Conservation (phyloP, 2,797 vertebrate species). For the Okamejei kenojei region DNA sequence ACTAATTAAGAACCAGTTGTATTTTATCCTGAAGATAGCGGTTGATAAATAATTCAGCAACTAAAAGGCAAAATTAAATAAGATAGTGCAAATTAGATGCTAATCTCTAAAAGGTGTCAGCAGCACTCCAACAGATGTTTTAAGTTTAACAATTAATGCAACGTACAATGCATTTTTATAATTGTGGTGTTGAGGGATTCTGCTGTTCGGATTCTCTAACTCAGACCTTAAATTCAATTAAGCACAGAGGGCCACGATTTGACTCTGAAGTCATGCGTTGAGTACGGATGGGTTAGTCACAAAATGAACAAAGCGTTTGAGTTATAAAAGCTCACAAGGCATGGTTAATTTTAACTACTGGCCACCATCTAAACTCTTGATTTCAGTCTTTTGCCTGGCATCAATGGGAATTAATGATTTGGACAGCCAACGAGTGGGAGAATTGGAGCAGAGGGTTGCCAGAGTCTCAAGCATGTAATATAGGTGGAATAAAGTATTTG, state of each 20-base stretch:
- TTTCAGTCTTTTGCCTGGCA: background rate
- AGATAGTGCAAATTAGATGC: constrained; percentile 22
- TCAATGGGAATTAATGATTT: background rate
- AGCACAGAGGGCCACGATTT: background rate
- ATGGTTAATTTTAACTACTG: background rate
- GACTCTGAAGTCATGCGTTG: background rate
- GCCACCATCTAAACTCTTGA: background rate
- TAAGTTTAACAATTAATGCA: constrained; percentile 6
- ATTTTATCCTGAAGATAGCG: constrained; percentile 25
- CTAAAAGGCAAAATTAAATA: constrained; percentile 38
- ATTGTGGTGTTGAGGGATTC: background rate
- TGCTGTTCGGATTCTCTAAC: background rate
- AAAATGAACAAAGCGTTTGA: background rate
- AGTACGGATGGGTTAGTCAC: background rate
- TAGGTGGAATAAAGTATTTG: background rate
- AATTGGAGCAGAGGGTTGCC: background rate
- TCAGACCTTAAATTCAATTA: background rate
- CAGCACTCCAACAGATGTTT: constrained; percentile 24
- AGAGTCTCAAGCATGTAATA: background rate
- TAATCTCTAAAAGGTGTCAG: constrained; percentile 27
- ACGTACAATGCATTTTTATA: background rate
- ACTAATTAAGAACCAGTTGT: constrained; percentile 31
- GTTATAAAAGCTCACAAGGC: background rate
- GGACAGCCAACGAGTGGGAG: too few relatives aligned
- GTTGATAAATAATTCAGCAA: constrained; percentile 32